phyloP scores from a whole-genome alignment of 2,888 invertebrate species.

The Meandrusa payeni region DNA sequence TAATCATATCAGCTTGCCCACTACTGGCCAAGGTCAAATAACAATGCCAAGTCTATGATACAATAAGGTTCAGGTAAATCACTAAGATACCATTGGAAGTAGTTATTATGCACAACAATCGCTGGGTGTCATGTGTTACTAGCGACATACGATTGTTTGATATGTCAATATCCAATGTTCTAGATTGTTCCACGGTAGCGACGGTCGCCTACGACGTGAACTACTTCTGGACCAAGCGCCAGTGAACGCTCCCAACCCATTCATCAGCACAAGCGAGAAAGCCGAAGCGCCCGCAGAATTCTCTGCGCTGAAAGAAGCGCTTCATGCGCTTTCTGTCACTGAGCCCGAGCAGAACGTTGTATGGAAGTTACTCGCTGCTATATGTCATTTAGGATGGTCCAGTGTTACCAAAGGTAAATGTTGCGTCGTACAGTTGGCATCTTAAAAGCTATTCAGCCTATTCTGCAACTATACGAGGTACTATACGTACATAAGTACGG shows the following conservation, averaged over 20 bases:
- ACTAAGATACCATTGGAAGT: too few species aligned
- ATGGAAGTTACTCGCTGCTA: conserved; percentile 94
- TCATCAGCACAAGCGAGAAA: conserved; percentile 88
- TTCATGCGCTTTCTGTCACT: conserved; percentile 87
- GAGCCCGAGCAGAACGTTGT: conserved; percentile 90
- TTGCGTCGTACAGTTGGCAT: too few species aligned
- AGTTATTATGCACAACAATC: too few species aligned
- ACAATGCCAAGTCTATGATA: too few species aligned
- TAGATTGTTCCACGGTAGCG: conserved; percentile 90
- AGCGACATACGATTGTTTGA: too few species aligned
- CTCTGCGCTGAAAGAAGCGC: conserved; percentile 87
- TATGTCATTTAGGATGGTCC: conserved; percentile 95
- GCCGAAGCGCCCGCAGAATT: conserved; percentile 93
- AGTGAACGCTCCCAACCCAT: conserved; percentile 82
- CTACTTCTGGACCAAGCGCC: conserved; percentile 87
- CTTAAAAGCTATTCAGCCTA: too few species aligned
- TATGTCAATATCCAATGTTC: too few species aligned
- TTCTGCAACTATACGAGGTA: too few species aligned
- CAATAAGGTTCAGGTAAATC: too few species aligned
- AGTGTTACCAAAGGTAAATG: conserved; percentile 87
- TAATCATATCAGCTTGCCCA: too few species aligned
- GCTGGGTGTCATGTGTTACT: too few species aligned
- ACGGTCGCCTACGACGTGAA: conserved; percentile 90
- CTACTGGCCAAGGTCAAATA: too few species aligned
- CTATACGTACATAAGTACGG: not conserved